Base-by-base conservation (phyloP, 2,113 vertebrate species). In the Mugil cephalus region DNA sequence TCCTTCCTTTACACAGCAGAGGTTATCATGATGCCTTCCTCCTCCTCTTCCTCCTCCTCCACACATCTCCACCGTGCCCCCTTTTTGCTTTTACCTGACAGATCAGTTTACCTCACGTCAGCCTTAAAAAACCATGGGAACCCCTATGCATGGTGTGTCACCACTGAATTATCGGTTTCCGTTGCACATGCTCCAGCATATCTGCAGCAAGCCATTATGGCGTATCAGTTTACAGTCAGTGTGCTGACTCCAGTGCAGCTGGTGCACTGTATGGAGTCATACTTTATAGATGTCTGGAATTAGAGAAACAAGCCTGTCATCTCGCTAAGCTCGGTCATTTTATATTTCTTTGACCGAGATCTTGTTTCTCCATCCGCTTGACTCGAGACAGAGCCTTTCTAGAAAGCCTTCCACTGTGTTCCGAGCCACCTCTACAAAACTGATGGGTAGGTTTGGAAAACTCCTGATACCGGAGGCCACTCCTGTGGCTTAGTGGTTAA, bases 151-250 rank as follows among this genome's bases (percentile, higher is more conserved):
- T 69, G 34, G 62, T 79, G 83, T 88, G 84, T 91, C 88, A 88
- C 85, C 79, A 68, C 80, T 88, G 91, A 91, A 90, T 93, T 89
- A 90, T 89, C 82, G 84, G 75, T 91, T 93, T 88, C 87, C 82
- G 78, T 81, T 85, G 86, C 88, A 88, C 83, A 92, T 83, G 86
- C 85, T 84, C 65, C 51, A 68, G 83, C 84, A 75, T 88, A 90
- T 88, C 86, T 92, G 87, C 90, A 85, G 84, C 84, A 69, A 56
- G 76, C 83, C 88, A 89, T 91, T 90, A 88, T 69, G 78, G 89
- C 18, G 80, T 86, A 92, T 94, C 91, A 47, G 80, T 73, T 94
- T 93, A 89, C 91, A 88, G 81, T 77, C 50, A 63, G 65, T 50
- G 74, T 45, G 82, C 84, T 82, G 88, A 89, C 63, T 83, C 79